Percentiles rank a stretch among this genome's conserved stretches.
Evolutionary conservation across 2,113 vertebrate genomes (phyloP).

Genomic region (Alectura lathami): DNA sequence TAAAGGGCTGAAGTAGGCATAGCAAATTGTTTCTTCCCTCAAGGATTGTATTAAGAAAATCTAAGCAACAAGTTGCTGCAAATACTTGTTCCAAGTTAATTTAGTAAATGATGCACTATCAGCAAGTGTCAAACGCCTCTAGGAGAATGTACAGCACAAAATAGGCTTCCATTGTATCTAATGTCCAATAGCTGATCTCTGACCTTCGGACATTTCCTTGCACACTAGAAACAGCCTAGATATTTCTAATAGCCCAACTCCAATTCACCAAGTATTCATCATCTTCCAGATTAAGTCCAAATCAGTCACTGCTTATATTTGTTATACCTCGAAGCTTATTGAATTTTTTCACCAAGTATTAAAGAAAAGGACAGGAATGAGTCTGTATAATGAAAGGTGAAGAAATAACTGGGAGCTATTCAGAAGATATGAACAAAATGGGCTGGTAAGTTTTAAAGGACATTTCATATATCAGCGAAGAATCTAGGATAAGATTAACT

Average conservation of each 20-base stretch:
- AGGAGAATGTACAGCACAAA: neutral
- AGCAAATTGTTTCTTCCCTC: neutral
- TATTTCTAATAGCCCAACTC: neutral
- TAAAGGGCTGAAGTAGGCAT: neutral
- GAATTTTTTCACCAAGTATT: neutral
- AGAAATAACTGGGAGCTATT: neutral
- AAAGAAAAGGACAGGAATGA: neutral
- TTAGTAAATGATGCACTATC: neutral
- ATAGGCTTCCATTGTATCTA: neutral
- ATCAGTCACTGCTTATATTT: neutral
- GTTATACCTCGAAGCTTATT: neutral
- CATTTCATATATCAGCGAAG: neutral
- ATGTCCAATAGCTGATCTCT: neutral
- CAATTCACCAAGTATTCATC: accelerated
- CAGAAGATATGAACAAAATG: neutral
- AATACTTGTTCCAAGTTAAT: neutral
- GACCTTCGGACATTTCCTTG: neutral
- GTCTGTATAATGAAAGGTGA: neutral
- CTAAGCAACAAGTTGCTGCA: neutral
- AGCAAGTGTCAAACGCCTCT: neutral
- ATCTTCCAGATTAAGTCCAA: neutral
- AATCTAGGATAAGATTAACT: neutral
- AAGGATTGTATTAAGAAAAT: neutral
- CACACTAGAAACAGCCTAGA: neutral
- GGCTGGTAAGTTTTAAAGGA: neutral